Evolutionary conservation across 2,888 invertebrate species (phyloP), one percentile per base, ranked within the genome.

Genomic region (Punctoribates punctum): DNA sequence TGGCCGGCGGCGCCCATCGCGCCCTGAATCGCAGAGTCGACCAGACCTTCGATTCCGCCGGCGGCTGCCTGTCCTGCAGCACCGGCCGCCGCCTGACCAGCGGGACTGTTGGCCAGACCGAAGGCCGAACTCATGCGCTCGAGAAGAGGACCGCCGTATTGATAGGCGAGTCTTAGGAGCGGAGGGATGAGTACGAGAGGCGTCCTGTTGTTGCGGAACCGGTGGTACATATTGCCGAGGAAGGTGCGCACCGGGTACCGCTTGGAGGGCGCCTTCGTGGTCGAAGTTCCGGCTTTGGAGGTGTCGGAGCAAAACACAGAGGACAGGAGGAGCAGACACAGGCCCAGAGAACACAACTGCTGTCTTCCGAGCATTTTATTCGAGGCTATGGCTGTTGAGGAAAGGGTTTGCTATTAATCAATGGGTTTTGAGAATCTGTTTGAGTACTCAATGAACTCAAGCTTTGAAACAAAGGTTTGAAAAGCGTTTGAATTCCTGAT

Each of bases 151-250:
- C 73, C 73, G 29, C 76, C 57, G 65, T 62, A 76, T 46, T 57
- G 73, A 27, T 76, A 76, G 46, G 73, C 54, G 34, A 76, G 51
- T 20, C 76, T 60, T 5, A 76, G 20, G 0, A 76, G 27, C 0
- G 76, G 73, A n/a, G 76, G 76, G n/a, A 76, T 76, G 8, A 76
- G 20, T 23, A 76, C n/a, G 27, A 73, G 25, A 4, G 73, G 76
- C 5, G 76, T 76, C 27, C 27, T 54, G 57, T 73, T 38, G 17
- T 72, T 42, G 13, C 76, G 76, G 27, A 76, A 62, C 27, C 73
- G 27, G 46, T 60, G 73, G n/a, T 60, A 57, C 29, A 76, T 57
- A 42, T 76, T 76, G 27, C 76, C 76, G 38, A 76, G 38, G 34
- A 76, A 73, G 11, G 76, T 76, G 27, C 76, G 76, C 15, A 73